Evolutionary conservation across 2,888 invertebrate species (phyloP), one percentile per base, ranked within the genome.

Genomic region (Plagiodera versicolora): DNA sequence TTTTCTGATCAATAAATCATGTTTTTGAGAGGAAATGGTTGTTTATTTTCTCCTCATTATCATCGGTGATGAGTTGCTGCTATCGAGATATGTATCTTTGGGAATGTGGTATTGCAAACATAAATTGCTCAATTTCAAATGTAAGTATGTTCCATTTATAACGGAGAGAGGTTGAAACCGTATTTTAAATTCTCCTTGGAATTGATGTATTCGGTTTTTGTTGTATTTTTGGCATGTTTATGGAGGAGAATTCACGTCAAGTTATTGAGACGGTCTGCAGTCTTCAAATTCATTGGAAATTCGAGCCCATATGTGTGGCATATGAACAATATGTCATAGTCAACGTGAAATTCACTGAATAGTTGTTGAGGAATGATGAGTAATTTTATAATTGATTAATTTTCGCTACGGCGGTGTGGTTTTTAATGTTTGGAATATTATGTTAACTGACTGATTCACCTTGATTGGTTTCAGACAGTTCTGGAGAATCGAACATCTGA

Each of bases 71-170:
- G 57, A 54, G 56, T 57, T 35, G 49, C 35, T 24, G 32, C 53
- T 53, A 54, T 61, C 56, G 30, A 57, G 61, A 61, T 56, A 61
- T 57, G 53, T 54, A 56, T 61, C 56, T 61, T 54, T 57, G 50
- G 39, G 58, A 57, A 57, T 53, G 50, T 44, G 35, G 61, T 30
- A 61, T 53, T 54, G 44, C 52, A 61, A 61, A 54, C 53, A 61
- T 61, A 61, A 54, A 61, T 61, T 61, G 57, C 61, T 61, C 55
- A 57, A 61, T 61, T 61, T 56, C 32, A 54, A 57, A 61, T 54
- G 56, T 57, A 39, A 57, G 56, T 57, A 57, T 61, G 49, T 56
- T 32, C 53, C 52, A 57, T 60, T 60, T 56, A 60, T 60, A 50
- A 51, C 35, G 59, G 53, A 54, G 35, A n/a, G n/a, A 20, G 20